A percentile compares a stretch with the other conserved stretches of the same genome.
Evolutionary conservation across 2,797 vertebrate species (phyloP).

Genomic region (Gallinago solitaria): DNA sequence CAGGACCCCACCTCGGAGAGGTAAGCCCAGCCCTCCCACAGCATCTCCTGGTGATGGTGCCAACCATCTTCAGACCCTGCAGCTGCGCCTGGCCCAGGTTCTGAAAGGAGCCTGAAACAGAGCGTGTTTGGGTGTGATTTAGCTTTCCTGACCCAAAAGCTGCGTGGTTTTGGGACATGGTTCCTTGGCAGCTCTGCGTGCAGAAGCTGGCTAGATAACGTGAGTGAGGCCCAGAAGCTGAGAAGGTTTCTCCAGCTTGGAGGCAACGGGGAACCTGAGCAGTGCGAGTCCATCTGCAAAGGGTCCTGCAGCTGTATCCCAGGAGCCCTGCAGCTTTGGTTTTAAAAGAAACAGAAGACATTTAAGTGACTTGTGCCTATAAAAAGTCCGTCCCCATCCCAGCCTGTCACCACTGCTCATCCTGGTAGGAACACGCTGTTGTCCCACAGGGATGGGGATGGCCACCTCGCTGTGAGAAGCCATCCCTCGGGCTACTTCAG

Average conservation of each 20-base stretch:
- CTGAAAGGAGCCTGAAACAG: background rate
- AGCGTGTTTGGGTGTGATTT: background rate
- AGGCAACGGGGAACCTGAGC: background rate
- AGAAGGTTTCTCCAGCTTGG: background rate
- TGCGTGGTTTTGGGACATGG: fast-evolving
- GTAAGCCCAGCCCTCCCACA: conserved; percentile 29
- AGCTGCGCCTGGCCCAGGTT: background rate
- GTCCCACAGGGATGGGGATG: background rate
- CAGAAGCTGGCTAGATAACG: background rate
- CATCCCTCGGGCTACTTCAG: background rate
- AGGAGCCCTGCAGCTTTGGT: background rate
- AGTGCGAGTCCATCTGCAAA: background rate
- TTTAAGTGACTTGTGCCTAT: background rate
- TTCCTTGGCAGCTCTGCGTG: background rate
- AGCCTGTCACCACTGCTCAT: fast-evolving
- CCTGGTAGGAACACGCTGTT: fast-evolving
- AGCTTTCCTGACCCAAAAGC: background rate
- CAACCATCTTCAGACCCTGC: background rate
- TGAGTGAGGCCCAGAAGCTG: background rate
- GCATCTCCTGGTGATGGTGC: fast-evolving
- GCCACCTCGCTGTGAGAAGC: background rate
- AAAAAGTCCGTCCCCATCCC: background rate
- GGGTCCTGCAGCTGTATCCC: background rate
- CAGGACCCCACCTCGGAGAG: conserved; percentile 90
- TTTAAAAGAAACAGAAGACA: background rate